Percentiles rank a stretch among this genome's conserved stretches.
These are phyloP conservation scores for Leucosticte australis DNA, from an alignment of 2,113 vertebrate genomes.

Conservation along the genomic window DNA sequence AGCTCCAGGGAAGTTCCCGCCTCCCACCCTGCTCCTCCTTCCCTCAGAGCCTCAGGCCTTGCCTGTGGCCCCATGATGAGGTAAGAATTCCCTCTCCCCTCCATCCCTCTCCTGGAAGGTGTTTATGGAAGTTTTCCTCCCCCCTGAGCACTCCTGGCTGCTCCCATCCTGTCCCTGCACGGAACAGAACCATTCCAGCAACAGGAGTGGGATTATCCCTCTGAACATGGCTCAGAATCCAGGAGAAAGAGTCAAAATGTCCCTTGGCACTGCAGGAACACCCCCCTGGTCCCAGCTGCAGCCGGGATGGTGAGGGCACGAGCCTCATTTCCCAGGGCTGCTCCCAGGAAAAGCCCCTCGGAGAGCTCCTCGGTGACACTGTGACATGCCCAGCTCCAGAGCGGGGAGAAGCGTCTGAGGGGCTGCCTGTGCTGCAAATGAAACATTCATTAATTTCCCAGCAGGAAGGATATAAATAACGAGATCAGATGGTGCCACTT, in stretches of 20 bases:
- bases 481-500: not conserved
- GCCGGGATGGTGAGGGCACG: accelerated
- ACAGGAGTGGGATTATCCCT: accelerated
- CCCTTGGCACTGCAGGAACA: not conserved
- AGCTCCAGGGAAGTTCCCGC: not conserved
- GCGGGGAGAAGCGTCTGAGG: not conserved
- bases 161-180: not conserved
- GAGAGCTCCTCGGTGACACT: not conserved
- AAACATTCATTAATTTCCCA: conserved; percentile 69
- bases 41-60: not conserved
- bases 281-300: accelerated
- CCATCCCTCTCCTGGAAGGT: not conserved
- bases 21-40: accelerated
- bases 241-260: not conserved
- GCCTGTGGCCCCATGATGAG: not conserved
- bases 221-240: accelerated
- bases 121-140: not conserved
- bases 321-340: accelerated
- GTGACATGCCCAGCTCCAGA: not conserved
- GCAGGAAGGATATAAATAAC: conserved; percentile 72
- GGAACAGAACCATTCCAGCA: not conserved
- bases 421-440: not conserved
- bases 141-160: not conserved
- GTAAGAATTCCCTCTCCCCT: not conserved
- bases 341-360: not conserved